These are phyloP conservation scores for Heliconius sara DNA, from an alignment of 2,888 invertebrate genomes.

Conservation along the genomic window DNA sequence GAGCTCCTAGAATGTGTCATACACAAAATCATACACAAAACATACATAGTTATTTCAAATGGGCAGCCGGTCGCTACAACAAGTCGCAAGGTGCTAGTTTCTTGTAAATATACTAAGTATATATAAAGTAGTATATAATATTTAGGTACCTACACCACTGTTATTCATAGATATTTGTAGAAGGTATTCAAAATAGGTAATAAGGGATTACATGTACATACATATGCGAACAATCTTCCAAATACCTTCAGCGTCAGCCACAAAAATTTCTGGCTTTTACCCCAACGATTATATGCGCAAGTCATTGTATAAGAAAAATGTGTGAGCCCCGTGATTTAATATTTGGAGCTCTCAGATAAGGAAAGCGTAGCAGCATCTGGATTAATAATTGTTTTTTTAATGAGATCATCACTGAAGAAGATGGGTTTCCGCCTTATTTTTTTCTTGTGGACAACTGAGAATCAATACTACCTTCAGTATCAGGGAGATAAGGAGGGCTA, in stretches of 20 bases:
- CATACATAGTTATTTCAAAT: not conserved
- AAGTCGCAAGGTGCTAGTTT: not conserved
- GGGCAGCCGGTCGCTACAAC: too few species aligned
- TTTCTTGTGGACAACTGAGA: too few species aligned
- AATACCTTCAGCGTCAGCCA: not conserved
- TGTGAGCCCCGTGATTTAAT: slow-evolving; percentile 3
- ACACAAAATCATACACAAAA: too few species aligned
- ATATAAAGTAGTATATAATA: not conserved
- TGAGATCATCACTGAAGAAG: too few species aligned
- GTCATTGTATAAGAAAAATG: not conserved
- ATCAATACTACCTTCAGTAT: too few species aligned
- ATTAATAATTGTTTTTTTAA: too few species aligned
- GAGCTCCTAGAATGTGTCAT: too few species aligned
- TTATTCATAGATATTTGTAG: slow-evolving; percentile 3
- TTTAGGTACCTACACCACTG: not conserved
- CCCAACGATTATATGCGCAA: not conserved
- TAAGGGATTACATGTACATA: slow-evolving; percentile 2
- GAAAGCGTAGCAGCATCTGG: too few species aligned
- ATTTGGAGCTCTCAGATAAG: too few species aligned
- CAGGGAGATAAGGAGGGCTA: too few species aligned
- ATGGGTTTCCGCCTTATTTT: too few species aligned
- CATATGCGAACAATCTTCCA: not conserved
- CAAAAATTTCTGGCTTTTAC: slow-evolving; percentile 2
- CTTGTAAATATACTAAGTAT: not conserved
- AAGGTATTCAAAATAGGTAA: not conserved